A percentile compares a stretch with the other conserved stretches of the same genome.
These are phyloP conservation scores for Stomorhina lunata DNA, from an alignment of 2,888 invertebrate genomes.

Conservation along the genomic window DNA sequence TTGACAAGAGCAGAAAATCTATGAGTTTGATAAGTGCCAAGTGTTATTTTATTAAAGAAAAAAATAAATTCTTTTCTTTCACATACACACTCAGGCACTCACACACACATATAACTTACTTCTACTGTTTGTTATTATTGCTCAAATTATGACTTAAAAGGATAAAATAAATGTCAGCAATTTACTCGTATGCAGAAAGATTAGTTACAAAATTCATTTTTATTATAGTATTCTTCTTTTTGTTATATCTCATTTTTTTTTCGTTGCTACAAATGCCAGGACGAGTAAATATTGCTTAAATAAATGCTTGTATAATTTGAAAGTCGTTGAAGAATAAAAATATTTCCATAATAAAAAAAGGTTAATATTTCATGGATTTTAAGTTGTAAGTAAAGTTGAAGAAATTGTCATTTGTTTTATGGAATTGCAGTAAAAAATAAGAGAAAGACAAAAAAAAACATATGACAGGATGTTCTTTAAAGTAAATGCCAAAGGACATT, in stretches of 20 bases:
- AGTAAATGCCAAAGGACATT: slow-evolving; percentile 46
- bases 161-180: slow-evolving; percentile 45
- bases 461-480: not conserved
- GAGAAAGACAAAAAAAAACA: not conserved
- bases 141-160: slow-evolving; percentile 19
- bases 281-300: slow-evolving; percentile 4
- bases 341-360: slow-evolving; percentile 45
- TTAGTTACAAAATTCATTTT: not conserved
- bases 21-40: slow-evolving; percentile 53
- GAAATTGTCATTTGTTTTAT: slow-evolving; percentile 21
- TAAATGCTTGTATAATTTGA: not conserved
- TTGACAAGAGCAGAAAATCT: slow-evolving; percentile 47
- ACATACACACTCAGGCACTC: not conserved
- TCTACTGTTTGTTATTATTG: not conserved
- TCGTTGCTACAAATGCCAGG: not conserved
- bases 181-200: slow-evolving; percentile 34
- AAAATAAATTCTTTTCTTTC: slow-evolving; percentile 1
- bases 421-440: not conserved
- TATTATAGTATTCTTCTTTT: not conserved
- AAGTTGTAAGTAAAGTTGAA: slow-evolving; percentile 12
- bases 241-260: not conserved
- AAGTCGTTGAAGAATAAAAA: slow-evolving; percentile 6
- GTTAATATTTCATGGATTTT: slow-evolving; percentile 29
- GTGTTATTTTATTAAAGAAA: slow-evolving; percentile 14
- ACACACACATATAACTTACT: too few relatives aligned